A percentile compares a stretch with the other conserved stretches of the same genome.
These are phyloP conservation scores for Scortum barcoo DNA, from an alignment of 2,113 vertebrate species.

Conservation along the genomic window DNA sequence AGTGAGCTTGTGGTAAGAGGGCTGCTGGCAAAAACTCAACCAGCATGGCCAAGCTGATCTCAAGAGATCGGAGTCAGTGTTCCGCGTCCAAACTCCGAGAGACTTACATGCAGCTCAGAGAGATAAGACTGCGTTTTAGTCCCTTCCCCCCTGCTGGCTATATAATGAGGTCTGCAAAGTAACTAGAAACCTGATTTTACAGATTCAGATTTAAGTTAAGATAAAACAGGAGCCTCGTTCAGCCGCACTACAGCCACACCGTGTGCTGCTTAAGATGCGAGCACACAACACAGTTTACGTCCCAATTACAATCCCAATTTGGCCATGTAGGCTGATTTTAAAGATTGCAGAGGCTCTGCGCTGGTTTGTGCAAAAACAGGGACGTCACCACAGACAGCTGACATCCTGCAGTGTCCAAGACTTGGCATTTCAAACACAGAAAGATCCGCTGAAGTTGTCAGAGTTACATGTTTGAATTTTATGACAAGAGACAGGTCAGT, in stretches of 20 bases:
- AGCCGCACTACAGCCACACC: conserved; percentile 14
- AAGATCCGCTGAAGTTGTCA: not conserved
- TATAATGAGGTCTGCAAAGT: conserved; percentile 63
- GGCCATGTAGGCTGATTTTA: not conserved
- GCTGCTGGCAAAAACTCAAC: conserved; percentile 42
- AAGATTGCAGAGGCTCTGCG: not conserved
- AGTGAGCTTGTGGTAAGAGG: conserved; percentile 15
- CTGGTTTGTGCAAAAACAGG: conserved; percentile 1
- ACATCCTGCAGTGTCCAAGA: not conserved
- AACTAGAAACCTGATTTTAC: conserved; percentile 28
- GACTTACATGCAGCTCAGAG: conserved; percentile 52
- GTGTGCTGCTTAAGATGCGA: not conserved
- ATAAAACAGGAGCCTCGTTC: conserved; percentile 21
- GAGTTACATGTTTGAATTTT: conserved; percentile 14
- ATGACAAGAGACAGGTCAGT: not conserved
- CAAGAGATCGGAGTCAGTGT: conserved; percentile 68
- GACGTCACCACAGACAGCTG: not conserved
- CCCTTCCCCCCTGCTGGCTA: conserved; percentile 17
- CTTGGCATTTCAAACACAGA: conserved; percentile 28
- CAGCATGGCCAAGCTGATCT: conserved; percentile 56
- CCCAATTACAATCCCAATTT: conserved; percentile 1
- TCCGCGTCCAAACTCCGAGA: conserved; percentile 60
- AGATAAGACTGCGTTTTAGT: conserved; percentile 59
- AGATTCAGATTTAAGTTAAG: conserved; percentile 30
- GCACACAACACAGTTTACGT: conserved; percentile 1